These are phyloP conservation scores for Paramuricea clavata DNA, from an alignment of 92 coral and sea anemone genomes.

Conservation along the genomic window DNA sequence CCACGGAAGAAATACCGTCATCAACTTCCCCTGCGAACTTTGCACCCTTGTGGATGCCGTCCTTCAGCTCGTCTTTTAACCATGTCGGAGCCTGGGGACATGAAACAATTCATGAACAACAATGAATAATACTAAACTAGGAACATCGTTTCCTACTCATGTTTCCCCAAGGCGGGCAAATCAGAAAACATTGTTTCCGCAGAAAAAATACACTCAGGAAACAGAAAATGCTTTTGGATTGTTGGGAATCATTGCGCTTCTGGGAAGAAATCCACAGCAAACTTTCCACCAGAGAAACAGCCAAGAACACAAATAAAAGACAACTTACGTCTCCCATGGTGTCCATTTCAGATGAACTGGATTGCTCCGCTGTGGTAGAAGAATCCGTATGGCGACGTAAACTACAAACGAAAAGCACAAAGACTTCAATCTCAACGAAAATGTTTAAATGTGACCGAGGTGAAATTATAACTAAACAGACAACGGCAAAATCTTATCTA, in stretches of 20 bases:
- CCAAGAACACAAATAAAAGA: neutral
- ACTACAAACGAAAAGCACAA: neutral
- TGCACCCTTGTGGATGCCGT: slow-evolving; percentile 70
- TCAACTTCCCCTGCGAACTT: slow-evolving; percentile 2
- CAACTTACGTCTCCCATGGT: slow-evolving; percentile 90
- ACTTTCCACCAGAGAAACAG: no score
- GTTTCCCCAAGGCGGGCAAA: neutral
- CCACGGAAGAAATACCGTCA: slow-evolving; percentile 41
- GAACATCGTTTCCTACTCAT: neutral
- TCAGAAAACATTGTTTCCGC: neutral
- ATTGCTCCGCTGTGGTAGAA: slow-evolving; percentile 61
- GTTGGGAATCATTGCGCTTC: no score
- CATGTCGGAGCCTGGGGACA: slow-evolving; percentile 90
- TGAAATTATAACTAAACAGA: no score
- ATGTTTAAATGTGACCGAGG: no score
- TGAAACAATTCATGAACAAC: neutral
- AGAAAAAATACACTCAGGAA: neutral
- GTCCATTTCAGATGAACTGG: slow-evolving; percentile 97
- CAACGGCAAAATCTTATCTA: no score
- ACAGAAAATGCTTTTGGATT: no score
- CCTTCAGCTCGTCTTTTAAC: slow-evolving; percentile 89
- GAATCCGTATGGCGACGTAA: slow-evolving; percentile 36
- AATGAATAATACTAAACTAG: no score
- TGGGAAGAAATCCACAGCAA: no score
- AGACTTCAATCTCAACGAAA: neutral